Base-by-base conservation (phyloP, 2,888 invertebrate species). In the Ypsolopha sequella region DNA sequence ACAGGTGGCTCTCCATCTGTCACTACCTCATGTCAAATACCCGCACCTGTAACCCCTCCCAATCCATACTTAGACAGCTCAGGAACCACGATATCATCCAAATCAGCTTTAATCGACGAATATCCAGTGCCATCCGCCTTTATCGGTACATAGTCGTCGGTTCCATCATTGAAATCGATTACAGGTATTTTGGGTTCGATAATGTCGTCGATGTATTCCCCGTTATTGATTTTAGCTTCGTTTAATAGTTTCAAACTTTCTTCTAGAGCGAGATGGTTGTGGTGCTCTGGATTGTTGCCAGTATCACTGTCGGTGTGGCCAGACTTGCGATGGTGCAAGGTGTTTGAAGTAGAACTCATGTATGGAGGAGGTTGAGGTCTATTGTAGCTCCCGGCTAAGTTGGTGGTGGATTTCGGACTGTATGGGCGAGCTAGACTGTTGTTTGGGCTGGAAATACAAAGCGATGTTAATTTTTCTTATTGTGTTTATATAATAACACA, bases 371-470 rank as follows among this genome's bases (percentile, higher is more conserved):
- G 87, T 52, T 86, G 87, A 0, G 87, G 87, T 0, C 87, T 70
- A 61, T 84, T 84, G 70, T 82, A 87, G 65, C 64, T 79, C 36
- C 73, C 72, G 0, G 85, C 80, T 2, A 86, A 57, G 58, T 85
- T 87, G 13, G 73, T 73, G 2, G 71, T 65, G 0, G 82, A 76
- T 50, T 88, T 81, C 0, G 88, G 88, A 51, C 88, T 89, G 62
- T 80, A 80, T 0, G 88, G 77, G 6, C 89, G 81, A 34, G 73
- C 80, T 2, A 88, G 73, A 57, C 89, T 89, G 63, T 86, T 89
- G 68, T 80, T 88, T 7, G 90, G 90, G 56, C 90, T 90, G 72
- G 2, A 69, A 76, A 41, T 54, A 47, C 54, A 53, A 51, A 14
- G 47, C 10, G n/a, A 36, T n/a, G 24, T 24, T 24, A 24, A 24